A percentile compares a stretch with the other conserved stretches of the same genome.
These are phyloP conservation scores for Andrena haemorrhoa DNA, from an alignment of 2,888 invertebrate species.

Conservation along the genomic window DNA sequence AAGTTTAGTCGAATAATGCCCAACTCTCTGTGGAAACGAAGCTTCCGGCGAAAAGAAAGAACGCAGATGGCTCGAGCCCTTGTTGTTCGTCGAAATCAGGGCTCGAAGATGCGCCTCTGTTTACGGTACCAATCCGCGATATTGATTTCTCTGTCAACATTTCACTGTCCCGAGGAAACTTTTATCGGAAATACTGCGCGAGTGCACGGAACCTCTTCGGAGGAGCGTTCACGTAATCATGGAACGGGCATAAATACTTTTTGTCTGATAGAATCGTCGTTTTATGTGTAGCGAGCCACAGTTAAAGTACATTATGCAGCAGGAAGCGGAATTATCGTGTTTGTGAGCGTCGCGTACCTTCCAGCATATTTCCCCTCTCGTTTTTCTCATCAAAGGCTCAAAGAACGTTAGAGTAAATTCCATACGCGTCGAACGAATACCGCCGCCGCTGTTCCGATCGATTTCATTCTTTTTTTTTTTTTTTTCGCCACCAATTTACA, in stretches of 20 bases:
- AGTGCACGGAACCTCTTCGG: conserved; percentile 16
- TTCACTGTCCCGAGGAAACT: neutral
- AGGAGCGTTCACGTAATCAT: neutral
- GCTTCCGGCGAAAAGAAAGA: neutral
- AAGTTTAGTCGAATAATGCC: no score
- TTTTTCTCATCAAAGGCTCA: conserved; percentile 43
- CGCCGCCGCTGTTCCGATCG: conserved; percentile 7
- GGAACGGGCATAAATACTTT: conserved; percentile 12
- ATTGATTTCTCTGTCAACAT: conserved; percentile 32
- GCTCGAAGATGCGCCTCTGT: conserved; percentile 18
- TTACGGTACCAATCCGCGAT: conserved; percentile 34
- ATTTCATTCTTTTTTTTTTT: conserved; percentile 46
- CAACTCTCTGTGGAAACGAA: no score
- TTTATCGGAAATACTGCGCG: conserved; percentile 9
- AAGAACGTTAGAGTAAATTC: conserved; percentile 61
- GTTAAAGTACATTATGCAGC: neutral
- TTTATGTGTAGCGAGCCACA: neutral
- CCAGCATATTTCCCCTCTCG: conserved; percentile 52
- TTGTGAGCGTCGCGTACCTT: conserved; percentile 39
- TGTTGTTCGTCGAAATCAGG: conserved; percentile 21
- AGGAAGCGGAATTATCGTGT: conserved; percentile 1
- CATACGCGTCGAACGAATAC: conserved; percentile 41
- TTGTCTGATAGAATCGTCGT: neutral
- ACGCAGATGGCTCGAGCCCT: neutral
- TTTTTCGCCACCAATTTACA: conserved; percentile 64